Evolutionary conservation across 2,888 invertebrate species (phyloP).

Genomic region (Tetheella fluctuosa): DNA sequence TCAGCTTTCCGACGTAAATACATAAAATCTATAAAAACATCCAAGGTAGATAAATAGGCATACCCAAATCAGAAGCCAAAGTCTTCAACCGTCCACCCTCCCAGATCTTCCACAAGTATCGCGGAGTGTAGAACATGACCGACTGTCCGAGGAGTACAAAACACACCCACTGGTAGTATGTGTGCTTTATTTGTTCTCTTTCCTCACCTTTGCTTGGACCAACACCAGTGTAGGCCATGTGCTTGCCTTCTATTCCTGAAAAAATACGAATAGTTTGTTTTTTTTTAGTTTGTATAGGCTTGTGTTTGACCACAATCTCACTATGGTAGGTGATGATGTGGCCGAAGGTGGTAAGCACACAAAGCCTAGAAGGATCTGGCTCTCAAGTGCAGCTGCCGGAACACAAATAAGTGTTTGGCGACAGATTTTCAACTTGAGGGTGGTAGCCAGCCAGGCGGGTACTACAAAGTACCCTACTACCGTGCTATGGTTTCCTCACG

Average conservation of each 20-base stretch:
- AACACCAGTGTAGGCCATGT: slow-evolving; percentile 81
- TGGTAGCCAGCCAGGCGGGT: too few species aligned
- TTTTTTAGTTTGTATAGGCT: too few species aligned
- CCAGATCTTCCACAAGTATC: slow-evolving; percentile 89
- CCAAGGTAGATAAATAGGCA: slow-evolving; percentile 12
- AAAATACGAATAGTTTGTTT: background rate
- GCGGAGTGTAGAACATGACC: slow-evolving; percentile 87
- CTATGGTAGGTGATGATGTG: too few species aligned
- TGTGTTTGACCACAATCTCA: background rate
- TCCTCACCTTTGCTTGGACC: slow-evolving; percentile 67
- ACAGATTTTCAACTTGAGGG: too few species aligned
- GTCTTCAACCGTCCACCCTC: slow-evolving; percentile 86
- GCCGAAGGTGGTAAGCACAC: too few species aligned
- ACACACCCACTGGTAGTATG: slow-evolving; percentile 90
- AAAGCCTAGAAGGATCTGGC: too few species aligned
- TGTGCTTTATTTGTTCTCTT: slow-evolving; percentile 82
- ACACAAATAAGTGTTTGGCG: too few species aligned
- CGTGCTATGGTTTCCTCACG: too few species aligned
- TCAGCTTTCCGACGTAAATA: too few species aligned
- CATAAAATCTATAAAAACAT: too few species aligned
- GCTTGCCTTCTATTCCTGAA: slow-evolving; percentile 75
- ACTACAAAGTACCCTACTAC: too few species aligned
- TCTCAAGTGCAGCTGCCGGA: too few species aligned
- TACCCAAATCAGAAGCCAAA: slow-evolving; percentile 85
- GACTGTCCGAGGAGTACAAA: slow-evolving; percentile 88